Conservation (phyloP, 1,140 invertebrate species). For the Adoxophyes honmai region DNA sequence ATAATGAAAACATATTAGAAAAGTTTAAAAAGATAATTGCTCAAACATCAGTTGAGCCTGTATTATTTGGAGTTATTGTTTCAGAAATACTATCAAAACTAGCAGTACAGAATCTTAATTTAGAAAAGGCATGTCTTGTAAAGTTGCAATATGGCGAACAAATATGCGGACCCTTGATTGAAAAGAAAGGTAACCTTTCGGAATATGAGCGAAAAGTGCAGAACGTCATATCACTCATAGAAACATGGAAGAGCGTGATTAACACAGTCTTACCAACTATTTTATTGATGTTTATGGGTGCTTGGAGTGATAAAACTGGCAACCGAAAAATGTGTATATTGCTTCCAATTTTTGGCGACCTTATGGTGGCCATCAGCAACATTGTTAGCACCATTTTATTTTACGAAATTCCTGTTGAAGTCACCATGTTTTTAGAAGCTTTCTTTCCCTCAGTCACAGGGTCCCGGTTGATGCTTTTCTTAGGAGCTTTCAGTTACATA, state of each 20-base stretch:
- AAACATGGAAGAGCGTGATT: slow-evolving; percentile 2
- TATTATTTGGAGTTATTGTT: neutral
- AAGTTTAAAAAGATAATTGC: too few relatives aligned
- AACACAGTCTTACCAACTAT: neutral
- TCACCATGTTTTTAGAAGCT: slow-evolving; percentile 76
- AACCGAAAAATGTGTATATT: slow-evolving; percentile 79
- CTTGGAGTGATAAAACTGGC: slow-evolving; percentile 79
- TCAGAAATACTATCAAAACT: neutral
- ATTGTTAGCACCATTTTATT: slow-evolving; percentile 77
- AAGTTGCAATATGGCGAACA: neutral
- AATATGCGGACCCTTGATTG: neutral
- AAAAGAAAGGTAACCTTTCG: neutral
- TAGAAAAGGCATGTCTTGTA: neutral
- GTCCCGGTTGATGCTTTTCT: slow-evolving; percentile 75
- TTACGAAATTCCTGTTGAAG: slow-evolving; percentile 71
- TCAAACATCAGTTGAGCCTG: neutral
- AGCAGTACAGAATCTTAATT: neutral
- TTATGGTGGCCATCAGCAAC: slow-evolving; percentile 64
- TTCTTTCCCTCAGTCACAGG: slow-evolving; percentile 77
- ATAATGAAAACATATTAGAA: too few relatives aligned
- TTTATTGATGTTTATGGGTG: slow-evolving; percentile 21
- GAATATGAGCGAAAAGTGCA: neutral
- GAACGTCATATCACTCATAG: neutral
- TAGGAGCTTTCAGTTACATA: slow-evolving; percentile 79
- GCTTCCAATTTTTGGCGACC: slow-evolving; percentile 77